Evolutionary conservation across 2,888 invertebrate genomes (phyloP).

Genomic region (Pharmacophagus antenor): DNA sequence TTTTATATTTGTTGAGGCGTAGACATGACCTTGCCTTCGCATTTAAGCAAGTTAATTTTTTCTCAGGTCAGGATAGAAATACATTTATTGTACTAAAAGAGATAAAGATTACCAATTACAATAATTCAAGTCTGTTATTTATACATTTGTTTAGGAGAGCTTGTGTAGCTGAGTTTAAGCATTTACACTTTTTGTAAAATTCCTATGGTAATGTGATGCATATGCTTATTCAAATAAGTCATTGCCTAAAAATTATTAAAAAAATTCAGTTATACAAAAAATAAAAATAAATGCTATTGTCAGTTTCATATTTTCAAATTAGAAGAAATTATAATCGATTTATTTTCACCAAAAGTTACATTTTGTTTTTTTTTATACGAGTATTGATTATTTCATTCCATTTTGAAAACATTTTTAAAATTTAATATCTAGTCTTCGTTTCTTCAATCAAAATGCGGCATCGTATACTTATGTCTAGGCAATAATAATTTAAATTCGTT

Average conservation of each 20-base stretch:
- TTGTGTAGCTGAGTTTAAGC: neutral
- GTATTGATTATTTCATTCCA: neutral
- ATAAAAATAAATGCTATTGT: constrained; percentile 21
- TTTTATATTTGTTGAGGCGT: too few relatives aligned
- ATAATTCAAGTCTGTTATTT: too few relatives aligned
- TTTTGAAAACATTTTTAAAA: constrained; percentile 19
- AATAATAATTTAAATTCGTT: constrained; percentile 71
- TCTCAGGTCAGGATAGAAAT: too few relatives aligned
- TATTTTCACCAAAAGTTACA: neutral
- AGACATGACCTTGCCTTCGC: too few relatives aligned
- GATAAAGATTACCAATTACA: too few relatives aligned
- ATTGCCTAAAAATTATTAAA: constrained; percentile 1
- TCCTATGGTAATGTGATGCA: neutral
- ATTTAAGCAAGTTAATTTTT: too few relatives aligned
- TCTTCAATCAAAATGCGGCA: constrained; percentile 28
- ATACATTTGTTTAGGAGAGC: too few relatives aligned
- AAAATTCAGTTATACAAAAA: neutral
- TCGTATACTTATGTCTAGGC: constrained; percentile 36
- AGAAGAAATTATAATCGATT: constrained; percentile 9
- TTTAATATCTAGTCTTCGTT: neutral
- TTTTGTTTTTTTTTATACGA: neutral
- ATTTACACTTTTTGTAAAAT: neutral
- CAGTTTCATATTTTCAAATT: constrained; percentile 21
- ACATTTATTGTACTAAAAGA: too few relatives aligned
- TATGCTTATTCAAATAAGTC: neutral